Evolutionary conservation across 2,888 invertebrate genomes (phyloP).

Genomic region (Pseudoips prasinana): DNA sequence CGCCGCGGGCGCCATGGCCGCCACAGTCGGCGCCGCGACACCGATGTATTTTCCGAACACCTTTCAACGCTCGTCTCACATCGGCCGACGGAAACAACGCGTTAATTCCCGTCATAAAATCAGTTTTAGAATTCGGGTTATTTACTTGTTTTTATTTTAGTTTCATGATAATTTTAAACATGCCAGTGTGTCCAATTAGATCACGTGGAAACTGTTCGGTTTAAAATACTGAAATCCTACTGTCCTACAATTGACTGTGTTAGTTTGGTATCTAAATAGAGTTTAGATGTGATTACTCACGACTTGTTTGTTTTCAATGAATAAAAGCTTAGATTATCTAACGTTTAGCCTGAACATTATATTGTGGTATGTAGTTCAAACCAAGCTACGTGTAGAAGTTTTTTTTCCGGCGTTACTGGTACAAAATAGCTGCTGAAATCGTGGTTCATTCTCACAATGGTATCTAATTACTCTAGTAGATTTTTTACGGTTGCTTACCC

Average conservation of each 20-base stretch:
- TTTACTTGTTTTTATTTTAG: conserved; percentile 81
- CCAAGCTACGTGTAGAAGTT: too few species aligned
- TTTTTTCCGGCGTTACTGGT: too few species aligned
- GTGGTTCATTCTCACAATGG: too few species aligned
- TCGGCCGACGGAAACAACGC: conserved; percentile 81
- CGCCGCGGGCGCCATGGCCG: conserved; percentile 38
- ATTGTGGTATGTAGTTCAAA: too few species aligned
- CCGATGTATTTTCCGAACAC: conserved; percentile 75
- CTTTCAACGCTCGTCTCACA: conserved; percentile 80
- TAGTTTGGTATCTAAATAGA: too few species aligned
- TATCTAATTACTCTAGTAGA: too few species aligned
- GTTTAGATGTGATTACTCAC: too few species aligned
- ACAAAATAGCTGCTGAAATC: too few species aligned
- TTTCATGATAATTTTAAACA: conserved; percentile 78
- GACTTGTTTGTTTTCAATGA: too few species aligned
- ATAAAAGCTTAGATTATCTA: too few species aligned
- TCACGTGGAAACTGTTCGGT: conserved; percentile 61
- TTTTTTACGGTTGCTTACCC: too few species aligned
- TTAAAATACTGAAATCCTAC: conserved; percentile 5
- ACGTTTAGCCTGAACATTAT: too few species aligned
- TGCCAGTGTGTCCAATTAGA: conserved; percentile 73
- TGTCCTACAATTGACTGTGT: not conserved
- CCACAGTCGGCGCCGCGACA: conserved; percentile 44
- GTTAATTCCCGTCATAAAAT: conserved; percentile 82
- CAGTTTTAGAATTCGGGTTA: conserved; percentile 81